A percentile compares a stretch with the other conserved stretches of the same genome.
Conservation (phyloP, 2,797 vertebrate species). For the Myripristis murdjan region DNA sequence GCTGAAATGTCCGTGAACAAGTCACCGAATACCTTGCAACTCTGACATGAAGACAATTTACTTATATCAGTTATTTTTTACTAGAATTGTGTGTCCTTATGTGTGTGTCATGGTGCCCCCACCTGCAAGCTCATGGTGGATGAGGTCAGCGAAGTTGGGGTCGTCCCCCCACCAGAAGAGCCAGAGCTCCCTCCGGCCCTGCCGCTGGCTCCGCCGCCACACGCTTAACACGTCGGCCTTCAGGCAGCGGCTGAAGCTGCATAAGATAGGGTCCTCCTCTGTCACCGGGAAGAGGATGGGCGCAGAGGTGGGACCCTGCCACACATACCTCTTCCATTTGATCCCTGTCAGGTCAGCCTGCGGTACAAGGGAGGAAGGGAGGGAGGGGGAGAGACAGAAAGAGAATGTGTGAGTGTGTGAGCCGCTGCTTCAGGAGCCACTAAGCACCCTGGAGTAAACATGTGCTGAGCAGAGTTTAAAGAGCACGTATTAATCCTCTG, state of each 20-base stretch:
- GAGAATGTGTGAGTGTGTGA: conserved; percentile 44
- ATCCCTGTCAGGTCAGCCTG: conserved; percentile 99
- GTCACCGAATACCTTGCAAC: conserved; percentile 27
- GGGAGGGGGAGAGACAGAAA: too few species aligned
- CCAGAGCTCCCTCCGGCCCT: conserved; percentile 96
- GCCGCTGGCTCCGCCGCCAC: conserved; percentile 95
- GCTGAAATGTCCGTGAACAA: conserved; percentile 14
- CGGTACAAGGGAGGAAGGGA: conserved; percentile 5
- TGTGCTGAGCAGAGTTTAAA: conserved; percentile 61
- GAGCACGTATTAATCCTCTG: conserved; percentile 69
- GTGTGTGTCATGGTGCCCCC: conserved; percentile 41
- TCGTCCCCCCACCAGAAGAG: conserved; percentile 99
- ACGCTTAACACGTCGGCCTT: conserved; percentile 97
- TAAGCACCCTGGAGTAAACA: conserved; percentile 60
- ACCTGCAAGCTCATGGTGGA: conserved; percentile 97
- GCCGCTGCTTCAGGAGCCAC: conserved; percentile 58
- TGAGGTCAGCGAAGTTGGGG: conserved; percentile 95
- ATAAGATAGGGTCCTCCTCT: conserved; percentile 98
- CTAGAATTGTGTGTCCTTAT: neutral
- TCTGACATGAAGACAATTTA: conserved; percentile 20
- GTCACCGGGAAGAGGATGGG: conserved; percentile 98
- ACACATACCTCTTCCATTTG: conserved; percentile 99
- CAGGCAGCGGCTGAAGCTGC: conserved; percentile 98
- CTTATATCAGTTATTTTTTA: neutral
- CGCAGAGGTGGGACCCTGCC: conserved; percentile 97